These are phyloP conservation scores for Leucania comma DNA, from an alignment of 2,888 invertebrate species.

Conservation along the genomic window DNA sequence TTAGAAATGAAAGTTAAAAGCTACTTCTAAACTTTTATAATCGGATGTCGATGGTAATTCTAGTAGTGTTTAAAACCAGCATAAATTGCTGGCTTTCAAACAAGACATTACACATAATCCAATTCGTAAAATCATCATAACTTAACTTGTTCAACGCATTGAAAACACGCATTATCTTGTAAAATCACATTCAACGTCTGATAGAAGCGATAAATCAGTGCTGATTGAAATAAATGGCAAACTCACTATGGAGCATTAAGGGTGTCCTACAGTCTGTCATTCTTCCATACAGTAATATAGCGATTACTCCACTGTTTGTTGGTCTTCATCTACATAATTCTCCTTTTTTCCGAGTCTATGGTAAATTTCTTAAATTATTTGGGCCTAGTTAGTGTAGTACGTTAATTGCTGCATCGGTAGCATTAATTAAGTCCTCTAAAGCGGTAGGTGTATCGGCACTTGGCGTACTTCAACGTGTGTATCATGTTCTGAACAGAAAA, in stretches of 20 bases:
- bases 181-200: conserved; percentile 71
- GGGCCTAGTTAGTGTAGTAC: too few species aligned
- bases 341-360: too few species aligned
- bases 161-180: conserved; percentile 70
- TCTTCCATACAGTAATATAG: too few species aligned
- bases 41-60: conserved; percentile 7
- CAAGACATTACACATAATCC: conserved; percentile 34
- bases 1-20: conserved; percentile 7
- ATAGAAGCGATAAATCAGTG: conserved; percentile 73
- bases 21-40: conserved; percentile 1
- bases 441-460: too few species aligned
- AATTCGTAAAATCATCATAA: conserved; percentile 41
- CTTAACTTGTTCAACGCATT: conserved; percentile 59
- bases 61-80: neutral
- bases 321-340: too few species aligned
- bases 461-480: too few species aligned
- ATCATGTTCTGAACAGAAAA: too few species aligned
- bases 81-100: conserved; percentile 8
- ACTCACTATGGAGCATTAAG: conserved; percentile 71
- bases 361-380: too few species aligned
- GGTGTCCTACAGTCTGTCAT: too few species aligned
- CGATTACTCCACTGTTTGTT: too few species aligned
- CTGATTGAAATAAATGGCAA: conserved; percentile 77
- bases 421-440: too few species aligned
- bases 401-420: too few species aligned